Conservation (phyloP, 2,113 vertebrate genomes). For the Urocynchramus pylzowi region DNA sequence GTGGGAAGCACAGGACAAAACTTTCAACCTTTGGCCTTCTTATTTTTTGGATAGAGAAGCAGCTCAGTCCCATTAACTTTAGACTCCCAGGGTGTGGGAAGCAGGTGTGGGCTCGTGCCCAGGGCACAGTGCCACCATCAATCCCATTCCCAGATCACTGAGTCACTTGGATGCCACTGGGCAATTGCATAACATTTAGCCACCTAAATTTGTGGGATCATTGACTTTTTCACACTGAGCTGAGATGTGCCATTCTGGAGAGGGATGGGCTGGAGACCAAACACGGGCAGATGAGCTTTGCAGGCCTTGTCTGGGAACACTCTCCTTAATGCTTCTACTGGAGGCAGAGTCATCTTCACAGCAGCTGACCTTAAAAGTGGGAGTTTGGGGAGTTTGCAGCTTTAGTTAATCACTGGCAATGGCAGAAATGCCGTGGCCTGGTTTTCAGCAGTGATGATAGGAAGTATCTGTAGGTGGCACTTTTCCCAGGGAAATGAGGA, state of each 20-base stretch:
- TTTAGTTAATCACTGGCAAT: not conserved
- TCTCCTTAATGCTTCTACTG: not conserved
- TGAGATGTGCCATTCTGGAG: not conserved
- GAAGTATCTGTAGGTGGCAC: not conserved
- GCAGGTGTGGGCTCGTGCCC: not conserved
- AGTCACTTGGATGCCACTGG: not conserved
- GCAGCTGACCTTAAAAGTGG: not conserved
- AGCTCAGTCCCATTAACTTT: not conserved
- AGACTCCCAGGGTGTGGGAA: not conserved
- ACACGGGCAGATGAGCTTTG: accelerated
- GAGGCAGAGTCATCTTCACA: not conserved
- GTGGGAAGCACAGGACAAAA: not conserved
- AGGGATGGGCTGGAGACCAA: not conserved
- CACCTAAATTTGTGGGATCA: not conserved
- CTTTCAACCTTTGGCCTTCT: not conserved
- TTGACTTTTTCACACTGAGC: not conserved
- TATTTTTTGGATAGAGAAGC: not conserved
- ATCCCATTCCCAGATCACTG: not conserved
- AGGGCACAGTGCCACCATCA: not conserved
- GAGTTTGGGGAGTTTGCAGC: not conserved
- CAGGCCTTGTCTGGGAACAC: not conserved
- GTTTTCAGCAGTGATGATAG: not conserved
- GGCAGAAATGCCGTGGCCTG: not conserved
- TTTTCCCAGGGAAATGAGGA: not conserved
- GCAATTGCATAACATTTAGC: not conserved